Percentiles rank a stretch among this genome's conserved stretches.
Evolutionary conservation across 2,888 invertebrate species (phyloP).

Genomic region (Sesamia inferens): DNA sequence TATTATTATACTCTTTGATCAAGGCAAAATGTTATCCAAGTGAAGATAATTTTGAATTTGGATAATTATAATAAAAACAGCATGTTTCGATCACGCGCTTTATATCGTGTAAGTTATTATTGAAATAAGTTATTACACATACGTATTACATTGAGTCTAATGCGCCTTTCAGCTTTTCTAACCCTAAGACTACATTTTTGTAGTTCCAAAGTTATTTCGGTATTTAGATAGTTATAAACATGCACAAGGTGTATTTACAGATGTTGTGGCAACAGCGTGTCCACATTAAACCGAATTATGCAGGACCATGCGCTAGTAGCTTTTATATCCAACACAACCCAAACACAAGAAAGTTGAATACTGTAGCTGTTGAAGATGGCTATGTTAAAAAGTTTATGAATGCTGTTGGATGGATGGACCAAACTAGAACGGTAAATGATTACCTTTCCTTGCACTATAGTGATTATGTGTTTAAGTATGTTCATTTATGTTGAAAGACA

Average conservation of each 20-base stretch:
- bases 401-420: slow-evolving; percentile 90
- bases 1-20: too few relatives aligned
- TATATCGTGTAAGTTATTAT: slow-evolving; percentile 67
- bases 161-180: slow-evolving; percentile 1
- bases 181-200: slow-evolving; percentile 16
- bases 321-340: slow-evolving; percentile 36
- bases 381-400: slow-evolving; percentile 90
- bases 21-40: not conserved
- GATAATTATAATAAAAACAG: not conserved
- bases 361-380: slow-evolving; percentile 82
- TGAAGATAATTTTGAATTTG: slow-evolving; percentile 21
- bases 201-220: slow-evolving; percentile 25
- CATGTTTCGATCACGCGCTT: slow-evolving; percentile 69
- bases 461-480: not conserved
- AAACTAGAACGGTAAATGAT: slow-evolving; percentile 87
- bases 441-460: not conserved
- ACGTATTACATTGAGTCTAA: not conserved
- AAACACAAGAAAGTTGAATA: slow-evolving; percentile 72
- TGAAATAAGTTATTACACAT: not conserved
- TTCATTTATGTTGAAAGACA: not conserved
- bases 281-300: slow-evolving; percentile 66
- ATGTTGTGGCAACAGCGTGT: slow-evolving; percentile 65
- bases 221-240: not conserved
- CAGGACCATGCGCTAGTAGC: slow-evolving; percentile 65
- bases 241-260: slow-evolving; percentile 59